phyloP scores from a whole-genome alignment of 2,797 vertebrate genomes.

The Loris lydekkerianus region DNA sequence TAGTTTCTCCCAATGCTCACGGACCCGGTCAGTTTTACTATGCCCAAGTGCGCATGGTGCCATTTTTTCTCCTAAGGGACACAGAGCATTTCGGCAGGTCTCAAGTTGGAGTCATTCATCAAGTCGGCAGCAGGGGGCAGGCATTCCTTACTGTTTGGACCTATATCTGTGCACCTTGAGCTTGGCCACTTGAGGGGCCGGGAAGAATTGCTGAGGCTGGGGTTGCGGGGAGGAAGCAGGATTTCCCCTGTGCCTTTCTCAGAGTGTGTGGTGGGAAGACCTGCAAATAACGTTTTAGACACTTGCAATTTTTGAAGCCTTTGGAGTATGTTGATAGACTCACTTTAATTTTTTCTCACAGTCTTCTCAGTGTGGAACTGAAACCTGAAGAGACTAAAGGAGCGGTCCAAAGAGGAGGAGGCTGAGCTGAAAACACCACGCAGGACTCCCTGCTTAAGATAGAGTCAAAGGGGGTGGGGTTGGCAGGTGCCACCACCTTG shows the following conservation, averaged over 20 bases:
- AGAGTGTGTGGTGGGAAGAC: no score
- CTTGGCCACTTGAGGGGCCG: constrained; percentile 39
- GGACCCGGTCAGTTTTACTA: neutral
- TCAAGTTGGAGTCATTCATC: neutral
- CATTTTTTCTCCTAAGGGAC: neutral
- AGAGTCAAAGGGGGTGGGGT: no score
- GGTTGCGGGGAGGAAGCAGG: rapidly evolving
- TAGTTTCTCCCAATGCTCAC: neutral
- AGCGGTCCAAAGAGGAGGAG: neutral
- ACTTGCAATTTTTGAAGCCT: neutral
- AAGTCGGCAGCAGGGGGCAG: constrained; percentile 83
- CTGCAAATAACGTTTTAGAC: neutral
- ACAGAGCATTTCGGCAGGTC: rapidly evolving
- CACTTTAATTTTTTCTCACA: neutral
- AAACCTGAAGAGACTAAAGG: neutral
- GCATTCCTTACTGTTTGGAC: constrained; percentile 64
- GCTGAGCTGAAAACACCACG: neutral
- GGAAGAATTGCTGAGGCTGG: neutral
- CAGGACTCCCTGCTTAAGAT: neutral
- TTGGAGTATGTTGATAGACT: neutral
- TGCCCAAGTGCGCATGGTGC: rapidly evolving
- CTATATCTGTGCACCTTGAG: neutral
- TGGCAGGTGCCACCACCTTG: rapidly evolving
- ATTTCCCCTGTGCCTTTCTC: neutral
- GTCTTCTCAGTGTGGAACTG: neutral